These are phyloP conservation scores for Drosophila orosa DNA, from an alignment of 1,140 invertebrate genomes.

Conservation along the genomic window DNA sequence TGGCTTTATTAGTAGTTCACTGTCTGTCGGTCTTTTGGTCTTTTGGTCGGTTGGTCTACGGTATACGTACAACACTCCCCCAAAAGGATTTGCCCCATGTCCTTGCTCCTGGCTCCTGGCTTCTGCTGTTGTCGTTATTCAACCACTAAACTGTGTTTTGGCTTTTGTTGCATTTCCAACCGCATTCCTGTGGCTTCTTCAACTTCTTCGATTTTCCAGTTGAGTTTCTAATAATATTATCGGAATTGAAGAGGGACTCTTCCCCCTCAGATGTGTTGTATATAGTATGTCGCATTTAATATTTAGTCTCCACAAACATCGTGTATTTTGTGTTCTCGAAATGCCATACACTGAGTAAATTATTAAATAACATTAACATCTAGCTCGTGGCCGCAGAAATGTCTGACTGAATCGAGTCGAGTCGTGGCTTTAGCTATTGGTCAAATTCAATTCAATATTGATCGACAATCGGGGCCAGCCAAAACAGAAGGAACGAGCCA, in stretches of 20 bases:
- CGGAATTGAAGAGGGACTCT: no score
- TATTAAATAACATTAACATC: conserved; percentile 66
- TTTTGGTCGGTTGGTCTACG: conserved; percentile 17
- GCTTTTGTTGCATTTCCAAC: conserved; percentile 72
- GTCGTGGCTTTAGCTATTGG: conserved; percentile 46
- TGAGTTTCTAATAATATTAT: conserved; percentile 74
- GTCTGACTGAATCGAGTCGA: conserved; percentile 9
- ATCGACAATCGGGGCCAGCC: conserved; percentile 43
- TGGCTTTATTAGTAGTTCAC: conserved; percentile 72
- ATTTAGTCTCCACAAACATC: conserved; percentile 21
- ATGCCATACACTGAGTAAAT: conserved; percentile 46
- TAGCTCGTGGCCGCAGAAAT: conserved; percentile 19
- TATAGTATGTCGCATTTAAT: conserved; percentile 34
- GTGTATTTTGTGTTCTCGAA: conserved; percentile 17
- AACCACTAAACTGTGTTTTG: conserved; percentile 81
- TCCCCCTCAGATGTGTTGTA: no score
- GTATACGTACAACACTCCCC: conserved; percentile 25
- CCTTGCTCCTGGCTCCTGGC: conserved; percentile 21
- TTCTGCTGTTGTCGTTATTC: conserved; percentile 69
- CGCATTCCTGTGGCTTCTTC: conserved; percentile 67
- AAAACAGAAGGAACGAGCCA: conserved; percentile 15
- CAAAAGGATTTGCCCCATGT: conserved; percentile 2
- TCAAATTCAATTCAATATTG: conserved; percentile 78
- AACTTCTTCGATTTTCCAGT: conserved; percentile 74
- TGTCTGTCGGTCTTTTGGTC: conserved; percentile 33